phyloP scores from a whole-genome alignment of 2,888 invertebrate species.

The Tinea trinotella region DNA sequence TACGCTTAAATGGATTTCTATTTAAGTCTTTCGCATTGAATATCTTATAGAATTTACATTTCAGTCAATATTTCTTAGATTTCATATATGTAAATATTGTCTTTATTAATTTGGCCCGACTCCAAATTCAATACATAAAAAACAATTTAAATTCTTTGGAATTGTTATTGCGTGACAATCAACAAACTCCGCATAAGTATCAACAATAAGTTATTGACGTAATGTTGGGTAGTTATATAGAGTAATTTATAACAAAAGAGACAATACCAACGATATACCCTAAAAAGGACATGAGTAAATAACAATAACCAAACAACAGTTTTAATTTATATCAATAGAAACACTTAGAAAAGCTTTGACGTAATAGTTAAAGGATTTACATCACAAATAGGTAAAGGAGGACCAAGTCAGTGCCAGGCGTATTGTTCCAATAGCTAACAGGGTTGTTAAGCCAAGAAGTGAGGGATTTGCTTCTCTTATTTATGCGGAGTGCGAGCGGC shows the following conservation, averaged over 20 bases:
- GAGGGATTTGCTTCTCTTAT: slow-evolving; percentile 21
- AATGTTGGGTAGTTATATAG: no score
- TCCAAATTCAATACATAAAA: no score
- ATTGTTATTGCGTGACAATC: no score
- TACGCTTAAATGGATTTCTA: slow-evolving; percentile 38
- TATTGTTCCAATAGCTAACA: slow-evolving; percentile 22
- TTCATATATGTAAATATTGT: slow-evolving; percentile 4
- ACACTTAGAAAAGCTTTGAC: slow-evolving; percentile 12
- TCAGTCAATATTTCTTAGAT: slow-evolving; percentile 21
- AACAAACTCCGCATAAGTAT: no score
- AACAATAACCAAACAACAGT: not conserved
- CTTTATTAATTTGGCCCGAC: no score
- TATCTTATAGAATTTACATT: slow-evolving; percentile 31
- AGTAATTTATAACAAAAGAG: no score
- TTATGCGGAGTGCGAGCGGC: slow-evolving; percentile 21
- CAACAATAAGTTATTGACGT: no score
- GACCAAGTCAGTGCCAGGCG: slow-evolving; percentile 17
- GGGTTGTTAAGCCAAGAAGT: slow-evolving; percentile 18
- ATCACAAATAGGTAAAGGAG: slow-evolving; percentile 18
- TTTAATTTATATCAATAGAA: not conserved
- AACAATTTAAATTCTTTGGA: no score
- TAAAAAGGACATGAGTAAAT: no score
- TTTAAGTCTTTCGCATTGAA: slow-evolving; percentile 30
- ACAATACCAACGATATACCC: no score
- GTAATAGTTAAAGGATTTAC: slow-evolving; percentile 19